Evolutionary conservation across 1,140 invertebrate species (phyloP).

Genomic region (Drosophila sp.): DNA sequence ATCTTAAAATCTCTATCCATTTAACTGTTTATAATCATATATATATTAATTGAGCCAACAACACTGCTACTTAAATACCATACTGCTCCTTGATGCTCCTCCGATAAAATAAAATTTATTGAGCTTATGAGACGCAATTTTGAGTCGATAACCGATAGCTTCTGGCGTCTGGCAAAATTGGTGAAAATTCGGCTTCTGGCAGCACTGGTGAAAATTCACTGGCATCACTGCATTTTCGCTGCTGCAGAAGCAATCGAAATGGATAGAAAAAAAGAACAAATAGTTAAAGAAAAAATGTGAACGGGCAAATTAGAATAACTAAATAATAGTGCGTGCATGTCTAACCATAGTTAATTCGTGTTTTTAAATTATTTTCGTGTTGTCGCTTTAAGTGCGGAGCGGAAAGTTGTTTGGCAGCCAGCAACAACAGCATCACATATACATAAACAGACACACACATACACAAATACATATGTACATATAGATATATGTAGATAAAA

Average conservation of each 20-base stretch:
- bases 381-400: slow-evolving; percentile 28
- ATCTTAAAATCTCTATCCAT: no score
- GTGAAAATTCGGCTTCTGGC: background rate
- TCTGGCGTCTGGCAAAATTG: background rate
- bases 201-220: background rate
- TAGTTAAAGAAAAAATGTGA: slow-evolving; percentile 73
- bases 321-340: slow-evolving; percentile 56
- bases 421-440: slow-evolving; percentile 64
- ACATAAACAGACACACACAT: slow-evolving; percentile 42
- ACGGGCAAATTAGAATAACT: slow-evolving; percentile 41
- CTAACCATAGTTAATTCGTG: slow-evolving; percentile 39
- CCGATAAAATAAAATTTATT: background rate
- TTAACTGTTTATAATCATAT: no score
- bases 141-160: background rate
- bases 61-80: no score
- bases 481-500: slow-evolving; percentile 58
- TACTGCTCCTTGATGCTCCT: background rate
- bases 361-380: slow-evolving; percentile 48
- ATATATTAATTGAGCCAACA: no score
- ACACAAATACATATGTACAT: slow-evolving; percentile 53
- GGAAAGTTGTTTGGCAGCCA: slow-evolving; percentile 59
- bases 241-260: slow-evolving; percentile 44
- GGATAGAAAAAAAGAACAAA: slow-evolving; percentile 52
- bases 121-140: background rate
- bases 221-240: slow-evolving; percentile 53